phyloP scores from a whole-genome alignment of 2,888 invertebrate species.

The Tridacna crocea region DNA sequence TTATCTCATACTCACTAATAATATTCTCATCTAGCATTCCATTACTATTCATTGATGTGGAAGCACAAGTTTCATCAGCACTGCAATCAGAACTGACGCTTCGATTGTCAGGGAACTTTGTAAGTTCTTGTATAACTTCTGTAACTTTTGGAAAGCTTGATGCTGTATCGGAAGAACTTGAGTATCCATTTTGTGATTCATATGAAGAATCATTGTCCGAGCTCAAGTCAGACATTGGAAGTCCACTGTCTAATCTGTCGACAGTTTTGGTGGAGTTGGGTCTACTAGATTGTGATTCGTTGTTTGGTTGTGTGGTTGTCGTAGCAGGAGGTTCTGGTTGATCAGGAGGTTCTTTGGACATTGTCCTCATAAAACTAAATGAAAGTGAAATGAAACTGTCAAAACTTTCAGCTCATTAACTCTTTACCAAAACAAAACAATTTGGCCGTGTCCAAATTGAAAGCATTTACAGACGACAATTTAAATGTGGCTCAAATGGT shows the following conservation, averaged over 20 bases:
- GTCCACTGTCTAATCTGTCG: conserved; percentile 35
- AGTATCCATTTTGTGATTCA: conserved; percentile 29
- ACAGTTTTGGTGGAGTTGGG: neutral
- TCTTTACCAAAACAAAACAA: too few relatives aligned
- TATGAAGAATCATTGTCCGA: conserved; percentile 35
- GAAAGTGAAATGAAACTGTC: neutral
- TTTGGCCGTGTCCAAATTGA: too few relatives aligned
- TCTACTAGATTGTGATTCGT: neutral
- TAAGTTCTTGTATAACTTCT: neutral
- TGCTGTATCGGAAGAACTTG: conserved; percentile 11
- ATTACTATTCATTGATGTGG: conserved; percentile 4
- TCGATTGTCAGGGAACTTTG: neutral
- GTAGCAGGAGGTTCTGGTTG: neutral
- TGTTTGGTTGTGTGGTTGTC: too few relatives aligned
- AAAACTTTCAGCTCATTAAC: too few relatives aligned
- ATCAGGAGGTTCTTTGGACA: conserved; percentile 6
- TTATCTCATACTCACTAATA: neutral
- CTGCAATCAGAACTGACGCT: neutral
- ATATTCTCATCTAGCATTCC: neutral
- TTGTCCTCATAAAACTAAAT: conserved; percentile 12
- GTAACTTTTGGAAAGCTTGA: conserved; percentile 1
- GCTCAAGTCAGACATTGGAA: conserved; percentile 22
- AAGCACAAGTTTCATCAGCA: neutral
- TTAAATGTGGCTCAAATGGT: too few relatives aligned
- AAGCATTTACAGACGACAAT: too few relatives aligned